These are phyloP conservation scores for Mechanitis messenoides DNA, from an alignment of 2,888 invertebrate genomes.

Conservation along the genomic window DNA sequence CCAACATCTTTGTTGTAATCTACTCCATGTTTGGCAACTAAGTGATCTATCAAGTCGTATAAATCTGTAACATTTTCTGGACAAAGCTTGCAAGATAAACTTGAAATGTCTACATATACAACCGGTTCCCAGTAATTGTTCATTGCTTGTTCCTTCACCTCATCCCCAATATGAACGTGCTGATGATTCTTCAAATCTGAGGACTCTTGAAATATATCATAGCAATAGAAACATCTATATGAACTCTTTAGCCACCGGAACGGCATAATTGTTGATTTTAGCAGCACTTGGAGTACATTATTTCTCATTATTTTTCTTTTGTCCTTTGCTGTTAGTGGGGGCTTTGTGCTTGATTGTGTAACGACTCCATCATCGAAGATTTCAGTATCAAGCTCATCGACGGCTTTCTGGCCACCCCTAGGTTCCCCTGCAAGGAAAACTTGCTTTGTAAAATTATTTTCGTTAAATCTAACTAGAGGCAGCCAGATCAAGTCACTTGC, in stretches of 20 bases:
- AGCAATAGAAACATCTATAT: slow-evolving; percentile 69
- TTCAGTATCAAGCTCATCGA: slow-evolving; percentile 27
- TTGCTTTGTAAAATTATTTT: slow-evolving; percentile 34
- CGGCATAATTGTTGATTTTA: slow-evolving; percentile 62
- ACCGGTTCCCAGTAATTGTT: slow-evolving; percentile 66
- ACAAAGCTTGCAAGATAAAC: slow-evolving; percentile 56
- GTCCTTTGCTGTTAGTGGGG: slow-evolving; percentile 43
- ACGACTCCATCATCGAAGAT: slow-evolving; percentile 20
- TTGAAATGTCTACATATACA: slow-evolving; percentile 60
- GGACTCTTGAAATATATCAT: slow-evolving; percentile 66
- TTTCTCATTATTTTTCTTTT: slow-evolving; percentile 57
- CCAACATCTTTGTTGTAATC: slow-evolving; percentile 63
- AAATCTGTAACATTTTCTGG: slow-evolving; percentile 48
- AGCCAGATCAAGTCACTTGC: slow-evolving; percentile 41
- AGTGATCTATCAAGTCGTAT: slow-evolving; percentile 60
- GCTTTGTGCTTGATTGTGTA: slow-evolving; percentile 25
- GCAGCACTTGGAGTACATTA: slow-evolving; percentile 57
- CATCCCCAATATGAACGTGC: slow-evolving; percentile 43
- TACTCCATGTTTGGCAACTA: slow-evolving; percentile 49
- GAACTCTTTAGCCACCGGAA: slow-evolving; percentile 69
- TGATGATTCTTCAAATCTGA: slow-evolving; percentile 60
- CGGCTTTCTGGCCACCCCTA: slow-evolving; percentile 56
- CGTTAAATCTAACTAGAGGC: slow-evolving; percentile 37
- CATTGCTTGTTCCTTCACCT: slow-evolving; percentile 56
- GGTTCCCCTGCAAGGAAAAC: slow-evolving; percentile 66